Base-by-base conservation (phyloP, 2,113 vertebrate genomes). In the Stictonetta naevosa region DNA sequence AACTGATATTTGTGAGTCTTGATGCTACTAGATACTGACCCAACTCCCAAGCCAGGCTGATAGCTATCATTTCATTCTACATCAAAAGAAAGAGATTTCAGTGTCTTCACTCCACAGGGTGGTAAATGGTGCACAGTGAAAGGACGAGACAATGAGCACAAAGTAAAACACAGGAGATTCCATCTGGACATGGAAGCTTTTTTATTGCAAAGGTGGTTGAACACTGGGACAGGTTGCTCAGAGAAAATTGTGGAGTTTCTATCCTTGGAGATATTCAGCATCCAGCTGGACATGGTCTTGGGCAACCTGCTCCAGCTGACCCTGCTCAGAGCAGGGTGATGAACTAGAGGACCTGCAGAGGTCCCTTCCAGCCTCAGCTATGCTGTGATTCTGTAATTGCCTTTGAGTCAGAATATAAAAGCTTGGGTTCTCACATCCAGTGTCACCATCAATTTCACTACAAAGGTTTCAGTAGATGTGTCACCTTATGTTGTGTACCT, bases 401-500 rank as follows among this genome's bases (percentile, higher is more conserved):
- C 63, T 73, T 79, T 73, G 67, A 91, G 31, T 76, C 58, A 83
- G 63, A 83, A 59, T 15, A 2, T 67, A 67, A 77, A 20, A 66
- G 9, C 29, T 55, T 73, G 11, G 31, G 20, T 69, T 31, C 48
- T 52, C 68, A 64, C 5, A 66, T 55, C 50, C 36, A 52, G 36
- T 1, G 1, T 72, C 40, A 46, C 31, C 13, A 28, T 40, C 1
- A 42, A 72, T 73, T 93, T 87, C 56, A 56, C 31, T 83, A 36
- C 69, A 40, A 71, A 71, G 55, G 10, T 72, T 91, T 84, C 44
- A 66, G 29, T 5, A 18, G 31, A 17, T 13, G 21, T 40, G 55
- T 84, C 85, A 42, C 28, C 34, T 33, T 72, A 26, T 59, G 16
- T 6, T 77, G 52, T 63, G 91, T 98, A 99, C 99, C 98, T 98